Conservation (phyloP, 2,113 vertebrate genomes). For the Tetrax tetrax region DNA sequence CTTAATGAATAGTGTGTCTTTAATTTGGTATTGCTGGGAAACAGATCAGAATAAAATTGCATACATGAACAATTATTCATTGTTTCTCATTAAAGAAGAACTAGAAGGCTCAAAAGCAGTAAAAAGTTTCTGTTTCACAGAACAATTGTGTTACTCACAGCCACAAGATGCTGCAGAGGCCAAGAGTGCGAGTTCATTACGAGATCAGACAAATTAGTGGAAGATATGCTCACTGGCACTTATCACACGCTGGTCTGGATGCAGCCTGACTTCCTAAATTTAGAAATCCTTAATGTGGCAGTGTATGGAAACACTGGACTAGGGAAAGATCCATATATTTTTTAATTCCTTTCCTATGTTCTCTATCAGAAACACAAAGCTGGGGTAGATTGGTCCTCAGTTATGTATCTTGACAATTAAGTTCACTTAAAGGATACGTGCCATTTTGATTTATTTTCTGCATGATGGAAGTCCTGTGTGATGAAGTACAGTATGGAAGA, state of each 20-base stretch:
- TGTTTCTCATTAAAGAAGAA: background rate
- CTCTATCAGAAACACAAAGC: background rate
- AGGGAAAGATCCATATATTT: background rate
- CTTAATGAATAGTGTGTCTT: background rate
- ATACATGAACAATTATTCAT: background rate
- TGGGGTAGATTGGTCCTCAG: background rate
- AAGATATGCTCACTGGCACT: background rate
- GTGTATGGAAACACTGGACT: background rate
- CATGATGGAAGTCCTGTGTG: rapidly evolving
- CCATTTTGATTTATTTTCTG: background rate
- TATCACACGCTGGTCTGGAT: background rate
- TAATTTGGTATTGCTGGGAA: background rate
- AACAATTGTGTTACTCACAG: background rate
- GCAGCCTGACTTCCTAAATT: background rate
- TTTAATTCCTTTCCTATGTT: background rate
- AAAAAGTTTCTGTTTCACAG: background rate
- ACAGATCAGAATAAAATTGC: background rate
- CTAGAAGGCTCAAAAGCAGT: background rate
- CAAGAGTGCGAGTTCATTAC: background rate
- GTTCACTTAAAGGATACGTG: background rate
- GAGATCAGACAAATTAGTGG: background rate
- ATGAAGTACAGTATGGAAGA: background rate
- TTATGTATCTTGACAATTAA: background rate
- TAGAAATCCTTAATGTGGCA: background rate
- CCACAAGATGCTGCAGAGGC: background rate